Conservation (phyloP, 2,888 invertebrate genomes). For the Balanococcus diminutus region DNA sequence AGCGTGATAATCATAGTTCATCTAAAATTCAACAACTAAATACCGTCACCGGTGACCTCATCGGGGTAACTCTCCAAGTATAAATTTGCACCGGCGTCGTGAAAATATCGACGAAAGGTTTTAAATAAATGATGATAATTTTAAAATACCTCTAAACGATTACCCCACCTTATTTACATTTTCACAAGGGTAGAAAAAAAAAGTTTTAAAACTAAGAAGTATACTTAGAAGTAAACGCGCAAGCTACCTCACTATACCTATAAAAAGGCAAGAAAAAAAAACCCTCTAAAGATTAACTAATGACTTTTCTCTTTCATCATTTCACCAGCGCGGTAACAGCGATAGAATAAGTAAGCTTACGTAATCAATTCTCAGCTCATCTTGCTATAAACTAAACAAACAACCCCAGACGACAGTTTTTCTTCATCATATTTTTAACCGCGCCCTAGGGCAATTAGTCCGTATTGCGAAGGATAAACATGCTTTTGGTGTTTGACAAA, state of each 20-base stretch:
- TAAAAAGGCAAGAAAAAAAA: neutral
- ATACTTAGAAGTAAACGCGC: neutral
- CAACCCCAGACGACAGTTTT: neutral
- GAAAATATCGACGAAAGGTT: constrained; percentile 1
- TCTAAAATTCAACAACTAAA: constrained; percentile 18
- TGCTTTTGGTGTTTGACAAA: neutral
- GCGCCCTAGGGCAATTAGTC: neutral
- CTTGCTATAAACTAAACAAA: neutral
- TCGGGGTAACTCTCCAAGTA: neutral
- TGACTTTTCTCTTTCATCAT: constrained; percentile 31
- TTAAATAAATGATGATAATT: neutral
- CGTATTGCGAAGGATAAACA: neutral
- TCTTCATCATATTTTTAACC: neutral
- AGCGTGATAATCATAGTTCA: constrained; percentile 23
- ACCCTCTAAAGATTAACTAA: constrained; percentile 2
- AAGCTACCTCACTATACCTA: neutral
- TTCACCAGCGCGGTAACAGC: neutral
- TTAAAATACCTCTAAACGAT: neutral
- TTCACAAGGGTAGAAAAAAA: neutral
- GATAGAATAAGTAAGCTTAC: neutral
- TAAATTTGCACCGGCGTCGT: neutral
- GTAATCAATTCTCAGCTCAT: constrained; percentile 1
- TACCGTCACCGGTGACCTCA: neutral
- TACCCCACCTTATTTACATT: neutral
- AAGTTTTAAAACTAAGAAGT: constrained; percentile 6